phyloP scores from a whole-genome alignment of 2,888 invertebrate genomes.

The Caenorhabditis sp. region DNA sequence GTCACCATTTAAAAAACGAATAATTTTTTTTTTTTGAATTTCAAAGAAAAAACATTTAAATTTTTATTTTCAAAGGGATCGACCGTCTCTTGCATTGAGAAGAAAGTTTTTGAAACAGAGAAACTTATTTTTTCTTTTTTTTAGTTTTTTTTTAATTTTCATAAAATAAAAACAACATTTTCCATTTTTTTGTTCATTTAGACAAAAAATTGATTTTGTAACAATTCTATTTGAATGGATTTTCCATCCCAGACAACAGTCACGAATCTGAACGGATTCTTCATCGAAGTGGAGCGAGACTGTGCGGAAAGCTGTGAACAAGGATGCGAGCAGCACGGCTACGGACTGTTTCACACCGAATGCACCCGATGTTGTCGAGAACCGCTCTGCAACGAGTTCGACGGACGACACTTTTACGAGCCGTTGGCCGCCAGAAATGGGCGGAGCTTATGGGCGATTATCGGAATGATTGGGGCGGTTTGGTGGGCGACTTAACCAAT shows the following conservation, averaged over 20 bases:
- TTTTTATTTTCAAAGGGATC: no score
- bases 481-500: no score
- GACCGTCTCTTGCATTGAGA: no score
- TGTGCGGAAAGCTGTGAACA: slow-evolving; percentile 75
- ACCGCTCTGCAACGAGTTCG: slow-evolving; percentile 78
- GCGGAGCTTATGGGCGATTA: not conserved
- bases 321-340: slow-evolving; percentile 74
- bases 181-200: not conserved
- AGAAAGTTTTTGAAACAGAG: no score
- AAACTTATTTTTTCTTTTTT: slow-evolving; percentile 5
- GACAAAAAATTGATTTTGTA: not conserved
- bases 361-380: slow-evolving; percentile 74
- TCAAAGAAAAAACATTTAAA: no score
- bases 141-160: not conserved
- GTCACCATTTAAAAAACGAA: no score
- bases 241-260: slow-evolving; percentile 75
- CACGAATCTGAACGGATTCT: slow-evolving; percentile 78
- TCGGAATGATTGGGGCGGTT: not conserved
- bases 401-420: slow-evolving; percentile 72
- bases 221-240: no score
- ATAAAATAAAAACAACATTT: no score
- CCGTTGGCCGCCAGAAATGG: slow-evolving; percentile 46
- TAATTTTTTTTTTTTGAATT: no score
- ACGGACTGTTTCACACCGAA: slow-evolving; percentile 75
- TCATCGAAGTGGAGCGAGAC: slow-evolving; percentile 77